phyloP scores from a whole-genome alignment of 2,797 vertebrate species.

The Cryptoblepharus egeriae region DNA sequence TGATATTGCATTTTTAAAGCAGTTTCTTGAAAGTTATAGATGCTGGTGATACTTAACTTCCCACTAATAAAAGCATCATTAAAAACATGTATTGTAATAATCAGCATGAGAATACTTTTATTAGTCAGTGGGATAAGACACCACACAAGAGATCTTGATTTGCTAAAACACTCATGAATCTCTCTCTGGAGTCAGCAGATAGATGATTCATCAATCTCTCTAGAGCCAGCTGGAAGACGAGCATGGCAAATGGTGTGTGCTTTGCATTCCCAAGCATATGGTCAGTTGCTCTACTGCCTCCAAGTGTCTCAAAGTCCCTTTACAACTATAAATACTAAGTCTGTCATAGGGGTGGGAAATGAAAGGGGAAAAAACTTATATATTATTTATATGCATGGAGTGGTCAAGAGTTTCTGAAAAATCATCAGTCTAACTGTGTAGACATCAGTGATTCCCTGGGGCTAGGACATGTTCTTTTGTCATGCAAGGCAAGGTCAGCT shows the following conservation, averaged over 20 bases:
- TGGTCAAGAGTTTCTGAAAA: conserved; percentile 28
- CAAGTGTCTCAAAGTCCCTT: conserved; percentile 4
- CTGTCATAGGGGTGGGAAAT: not conserved
- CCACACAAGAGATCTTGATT: not conserved
- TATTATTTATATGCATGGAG: conserved; percentile 39
- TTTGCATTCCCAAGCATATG: not conserved
- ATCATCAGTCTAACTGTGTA: not conserved
- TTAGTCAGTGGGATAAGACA: not conserved
- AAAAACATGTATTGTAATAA: conserved; percentile 10
- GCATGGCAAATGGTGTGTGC: not conserved
- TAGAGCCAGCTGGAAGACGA: not conserved
- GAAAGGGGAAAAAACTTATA: not conserved
- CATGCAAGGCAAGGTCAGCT: conserved; percentile 20
- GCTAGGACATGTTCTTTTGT: conserved; percentile 20
- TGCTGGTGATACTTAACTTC: not conserved
- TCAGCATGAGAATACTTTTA: conserved; percentile 2
- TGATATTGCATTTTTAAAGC: not conserved
- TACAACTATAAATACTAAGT: rapidly evolving
- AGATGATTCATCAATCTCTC: conserved; percentile 22
- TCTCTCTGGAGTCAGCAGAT: rapidly evolving
- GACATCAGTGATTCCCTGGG: not conserved
- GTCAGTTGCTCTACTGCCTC: conserved; percentile 9
- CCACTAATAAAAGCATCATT: not conserved
- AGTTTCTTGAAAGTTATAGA: not conserved
- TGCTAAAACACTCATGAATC: conserved; percentile 7